Conservation (phyloP, 1,140 invertebrate genomes). For the Galleria mellonella region DNA sequence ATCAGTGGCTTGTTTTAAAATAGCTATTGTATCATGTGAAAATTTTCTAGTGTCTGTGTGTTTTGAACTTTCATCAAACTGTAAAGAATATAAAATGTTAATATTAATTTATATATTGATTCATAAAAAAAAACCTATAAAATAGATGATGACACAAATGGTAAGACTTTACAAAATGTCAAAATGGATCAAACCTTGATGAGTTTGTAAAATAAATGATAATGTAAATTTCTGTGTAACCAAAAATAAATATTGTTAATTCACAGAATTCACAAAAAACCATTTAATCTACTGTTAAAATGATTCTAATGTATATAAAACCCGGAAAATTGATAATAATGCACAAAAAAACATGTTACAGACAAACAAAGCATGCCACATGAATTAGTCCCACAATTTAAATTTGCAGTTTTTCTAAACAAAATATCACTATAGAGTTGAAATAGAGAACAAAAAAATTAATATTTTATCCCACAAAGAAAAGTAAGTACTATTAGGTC, state of each 20-base stretch:
- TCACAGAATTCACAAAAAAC: too few species aligned
- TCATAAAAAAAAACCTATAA: not conserved
- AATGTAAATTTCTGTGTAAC: too few species aligned
- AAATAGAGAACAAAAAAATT: too few species aligned
- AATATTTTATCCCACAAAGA: too few species aligned
- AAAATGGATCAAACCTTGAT: conserved; percentile 12
- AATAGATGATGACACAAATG: too few species aligned
- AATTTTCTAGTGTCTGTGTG: conserved; percentile 47
- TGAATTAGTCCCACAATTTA: not conserved
- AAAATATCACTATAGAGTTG: too few species aligned
- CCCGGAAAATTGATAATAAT: not conserved
- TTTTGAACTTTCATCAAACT: conserved; percentile 49
- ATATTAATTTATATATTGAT: not conserved
- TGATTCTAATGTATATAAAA: too few species aligned
- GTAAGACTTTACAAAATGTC: not conserved
- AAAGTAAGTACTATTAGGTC: too few species aligned
- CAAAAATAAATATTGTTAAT: too few species aligned
- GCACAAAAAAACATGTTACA: not conserved
- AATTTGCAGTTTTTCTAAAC: too few species aligned
- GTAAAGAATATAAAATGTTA: conserved; percentile 21
- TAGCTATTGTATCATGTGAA: conserved; percentile 33
- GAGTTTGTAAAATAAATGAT: not conserved
- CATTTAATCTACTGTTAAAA: too few species aligned
- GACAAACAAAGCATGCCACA: conserved; percentile 6
- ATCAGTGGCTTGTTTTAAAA: conserved; percentile 46